Evolutionary conservation across 2,113 vertebrate species (phyloP), one percentile per base, ranked within the genome.

Genomic region (Ameiurus melas): DNA sequence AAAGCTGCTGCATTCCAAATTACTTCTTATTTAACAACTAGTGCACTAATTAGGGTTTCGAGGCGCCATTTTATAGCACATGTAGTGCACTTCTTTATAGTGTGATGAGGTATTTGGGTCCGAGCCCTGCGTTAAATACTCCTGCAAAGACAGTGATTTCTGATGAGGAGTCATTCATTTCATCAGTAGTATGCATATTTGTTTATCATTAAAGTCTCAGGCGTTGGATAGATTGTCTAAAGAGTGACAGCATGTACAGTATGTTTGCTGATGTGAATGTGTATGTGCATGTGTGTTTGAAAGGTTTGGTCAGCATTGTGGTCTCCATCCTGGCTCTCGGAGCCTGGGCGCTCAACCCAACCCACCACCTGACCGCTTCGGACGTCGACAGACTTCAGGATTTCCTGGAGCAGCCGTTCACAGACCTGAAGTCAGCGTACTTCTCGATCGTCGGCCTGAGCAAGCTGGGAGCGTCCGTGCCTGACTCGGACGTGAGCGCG

Each of bases 331-430:
- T 97, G 90, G 89, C 95, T 90, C 91, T 95, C 27, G 89, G 91
- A 87, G 93, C 91, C 84, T 95, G 92, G 87, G 96, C 96, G 43
- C 93, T 98, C 90, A 97, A 95, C 4, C 97, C 97, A 53, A 95
- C 95, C 39, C 97, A 99, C 92, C 96, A 96, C 89, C 96, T 99
- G 87, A 95, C 95, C 17, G 91, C 93, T 83, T 91, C 95, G 0
- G 98, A 99, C 66, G 95, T 99, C 93, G 95, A 95, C 60, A 95
- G 98, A 89, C 95, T 99, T 86, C 94, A 96, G 92, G 94, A 89
- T 85, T 92, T 94, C 0, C 92, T 99, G 90, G 95, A 95, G 90
- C 96, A 95, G 78, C 97, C 96, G 0, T 96, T 96, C 88, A 88
- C 91, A 16, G 95, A 96, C 85, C 88, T 99, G 90, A 96, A 97